Conservation (phyloP, 1,140 invertebrate genomes). For the Penaeus vannamei region DNA sequence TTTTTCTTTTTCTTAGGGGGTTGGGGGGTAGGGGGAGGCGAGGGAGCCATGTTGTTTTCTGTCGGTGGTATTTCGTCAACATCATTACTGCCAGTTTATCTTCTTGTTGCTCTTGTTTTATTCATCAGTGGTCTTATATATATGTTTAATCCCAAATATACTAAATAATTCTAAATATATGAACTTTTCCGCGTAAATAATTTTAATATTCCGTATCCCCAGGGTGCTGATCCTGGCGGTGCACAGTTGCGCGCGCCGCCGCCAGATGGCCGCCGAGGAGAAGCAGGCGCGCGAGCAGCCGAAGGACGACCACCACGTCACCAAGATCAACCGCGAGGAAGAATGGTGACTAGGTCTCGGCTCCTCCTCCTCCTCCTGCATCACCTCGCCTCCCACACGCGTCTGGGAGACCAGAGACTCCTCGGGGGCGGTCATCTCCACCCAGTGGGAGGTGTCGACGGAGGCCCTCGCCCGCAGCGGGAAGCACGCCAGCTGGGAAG, state of each 20-base stretch:
- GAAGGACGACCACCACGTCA: constrained; percentile 58
- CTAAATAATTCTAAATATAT: too few species aligned
- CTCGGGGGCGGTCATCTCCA: constrained; percentile 62
- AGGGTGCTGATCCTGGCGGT: constrained; percentile 62
- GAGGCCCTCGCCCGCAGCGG: not conserved
- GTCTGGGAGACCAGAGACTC: constrained; percentile 63
- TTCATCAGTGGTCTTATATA: too few species aligned
- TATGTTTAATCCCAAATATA: too few species aligned
- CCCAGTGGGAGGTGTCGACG: constrained; percentile 50
- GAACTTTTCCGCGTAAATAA: too few species aligned
- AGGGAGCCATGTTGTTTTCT: too few species aligned
- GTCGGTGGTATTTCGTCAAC: too few species aligned
- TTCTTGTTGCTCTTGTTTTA: too few species aligned
- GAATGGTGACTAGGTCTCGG: constrained; percentile 65
- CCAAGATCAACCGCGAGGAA: constrained; percentile 64
- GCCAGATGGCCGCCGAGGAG: not conserved
- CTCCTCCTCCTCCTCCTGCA: too few species aligned
- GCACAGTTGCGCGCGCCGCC: constrained; percentile 48
- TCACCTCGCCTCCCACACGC: constrained; percentile 50
- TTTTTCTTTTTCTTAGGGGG: too few species aligned
- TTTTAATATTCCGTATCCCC: not conserved
- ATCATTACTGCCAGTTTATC: too few species aligned
- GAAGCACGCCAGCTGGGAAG: constrained; percentile 48
- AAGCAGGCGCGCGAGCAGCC: not conserved
- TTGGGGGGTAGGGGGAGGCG: too few species aligned